Evolutionary conservation across 2,113 vertebrate genomes (phyloP).

Genomic region (Platysternon megacephalum): DNA sequence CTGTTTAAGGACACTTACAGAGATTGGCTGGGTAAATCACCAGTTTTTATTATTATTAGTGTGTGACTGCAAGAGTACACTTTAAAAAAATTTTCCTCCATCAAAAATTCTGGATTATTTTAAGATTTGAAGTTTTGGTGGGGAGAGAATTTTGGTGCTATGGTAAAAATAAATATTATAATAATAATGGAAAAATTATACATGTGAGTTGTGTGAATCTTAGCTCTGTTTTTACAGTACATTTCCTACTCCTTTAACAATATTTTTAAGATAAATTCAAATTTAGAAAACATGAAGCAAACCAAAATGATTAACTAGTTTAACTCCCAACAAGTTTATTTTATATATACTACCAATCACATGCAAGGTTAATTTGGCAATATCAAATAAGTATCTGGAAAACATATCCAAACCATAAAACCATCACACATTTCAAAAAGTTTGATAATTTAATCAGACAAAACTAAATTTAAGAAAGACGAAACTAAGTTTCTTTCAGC

Average conservation of each 20-base stretch:
- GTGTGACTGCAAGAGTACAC: neutral
- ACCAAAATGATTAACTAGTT: neutral
- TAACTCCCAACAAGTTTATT: neutral
- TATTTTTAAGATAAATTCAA: neutral
- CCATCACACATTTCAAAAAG: accelerated
- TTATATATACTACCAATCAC: neutral
- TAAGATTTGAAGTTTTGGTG: neutral
- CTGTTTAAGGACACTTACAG: neutral
- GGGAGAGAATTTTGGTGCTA: neutral
- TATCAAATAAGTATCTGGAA: neutral
- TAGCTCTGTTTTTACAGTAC: neutral
- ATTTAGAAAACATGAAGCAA: neutral
- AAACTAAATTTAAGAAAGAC: neutral
- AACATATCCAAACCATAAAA: neutral
- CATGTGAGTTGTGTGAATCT: accelerated
- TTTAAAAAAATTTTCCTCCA: neutral
- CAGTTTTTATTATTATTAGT: neutral
- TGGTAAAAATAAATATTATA: neutral
- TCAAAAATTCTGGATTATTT: neutral
- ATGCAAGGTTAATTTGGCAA: neutral
- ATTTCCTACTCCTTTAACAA: neutral
- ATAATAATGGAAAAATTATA: accelerated
- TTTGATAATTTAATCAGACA: neutral
- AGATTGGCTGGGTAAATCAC: neutral
- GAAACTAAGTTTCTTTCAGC: neutral